Base-by-base conservation (phyloP, 2,797 vertebrate genomes). In the Microctenopoma lineatum region DNA sequence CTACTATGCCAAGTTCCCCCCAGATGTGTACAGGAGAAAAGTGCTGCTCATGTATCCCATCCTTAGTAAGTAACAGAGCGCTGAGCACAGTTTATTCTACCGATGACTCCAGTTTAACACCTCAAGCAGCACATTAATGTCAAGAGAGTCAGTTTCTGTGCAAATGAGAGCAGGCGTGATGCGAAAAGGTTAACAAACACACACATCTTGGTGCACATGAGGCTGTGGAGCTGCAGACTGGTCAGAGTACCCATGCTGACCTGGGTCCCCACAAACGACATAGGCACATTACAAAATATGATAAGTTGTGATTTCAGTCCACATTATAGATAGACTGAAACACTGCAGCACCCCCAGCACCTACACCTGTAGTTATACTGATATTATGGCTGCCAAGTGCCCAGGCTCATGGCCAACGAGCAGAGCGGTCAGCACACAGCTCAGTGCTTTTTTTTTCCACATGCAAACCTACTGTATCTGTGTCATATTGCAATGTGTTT, bases 41-140 rank as follows among this genome's bases (percentile, higher is more conserved):
- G 98, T 99, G 61, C 94, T 99, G 77, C 96, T 99, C 53, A 98
- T 98, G 96, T 99, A 98, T 86, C 97, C 97, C 4, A 97, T 98
- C 73, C 95, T 99, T 26, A 99, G 97, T 99, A 84, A 97, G 98
- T 96, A 44, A 71, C 45, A 14, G 8, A 29, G 18, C 27, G 15
- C 59, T 41, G 27, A 44, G 18, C 34, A 1, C 7, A 15, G 69
- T 66, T 75, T 61, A 57, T 77, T 50, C 57, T 25, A 5, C 52
- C 32, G 51, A 75, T 60, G 45, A 75, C 54, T 84, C 74, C 55
- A n/a, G 47, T 61, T 66, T 59, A 55, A 66, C 42, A 7, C 56
- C 45, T 25, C 52, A 44, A 62, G 46, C 46, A 13, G 44, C 69
- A 48, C 6, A 6, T 45, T 80, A 87, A 87, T 89, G 74, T 84